Evolutionary conservation across 2,113 vertebrate species (phyloP), one percentile per base, ranked within the genome.

Genomic region (Fukomys damarensis): DNA sequence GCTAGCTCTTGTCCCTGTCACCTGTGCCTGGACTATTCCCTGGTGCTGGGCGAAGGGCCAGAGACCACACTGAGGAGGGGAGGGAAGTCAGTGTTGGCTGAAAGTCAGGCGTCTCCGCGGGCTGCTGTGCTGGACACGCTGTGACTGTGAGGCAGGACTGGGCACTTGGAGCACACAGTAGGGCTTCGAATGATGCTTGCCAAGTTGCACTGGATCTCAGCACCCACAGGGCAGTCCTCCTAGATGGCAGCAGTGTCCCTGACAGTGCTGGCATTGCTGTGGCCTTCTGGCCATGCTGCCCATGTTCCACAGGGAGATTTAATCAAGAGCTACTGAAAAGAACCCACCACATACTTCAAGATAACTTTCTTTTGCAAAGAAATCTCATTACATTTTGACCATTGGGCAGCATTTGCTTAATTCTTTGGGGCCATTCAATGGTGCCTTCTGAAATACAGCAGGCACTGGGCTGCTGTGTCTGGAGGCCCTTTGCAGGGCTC

Each of bases 351-450:
- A 32, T 13, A 93, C 61, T 84, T 66, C 35, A 30, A 56, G 59
- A 52, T 11, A 2, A 14, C 11, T 3, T 68, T n/a, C 76, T 90
- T 94, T 97, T 77, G 19, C n/a, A 88, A 52, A 95, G 72, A 96
- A 98, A 97, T 96, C 95, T 95, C 87, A 89, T 97, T 97, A 76
- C 13, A 80, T 93, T 98, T 70, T 97, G 97, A 87, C 97, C 98
- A 90, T 70, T 30, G 8, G 85, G 88, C 86, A 84, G 41, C 49
- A 95, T 96, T 97, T 97, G 83, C 88, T 11, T 95, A 93, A 94
- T 77, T 94, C 97, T 92, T 92, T 72, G 77, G 88, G 89, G 84
- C 86, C 84, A 7, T 89, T 96, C 38, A 49, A 81, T 7, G 85
- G 97, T 79, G 58, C 93, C 92, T 89, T 26, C 93, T 93, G 96